A percentile compares a stretch with the other conserved stretches of the same genome.
These are phyloP conservation scores for Acrocephalus scirpaceus DNA, from an alignment of 2,797 vertebrate species.

Conservation along the genomic window DNA sequence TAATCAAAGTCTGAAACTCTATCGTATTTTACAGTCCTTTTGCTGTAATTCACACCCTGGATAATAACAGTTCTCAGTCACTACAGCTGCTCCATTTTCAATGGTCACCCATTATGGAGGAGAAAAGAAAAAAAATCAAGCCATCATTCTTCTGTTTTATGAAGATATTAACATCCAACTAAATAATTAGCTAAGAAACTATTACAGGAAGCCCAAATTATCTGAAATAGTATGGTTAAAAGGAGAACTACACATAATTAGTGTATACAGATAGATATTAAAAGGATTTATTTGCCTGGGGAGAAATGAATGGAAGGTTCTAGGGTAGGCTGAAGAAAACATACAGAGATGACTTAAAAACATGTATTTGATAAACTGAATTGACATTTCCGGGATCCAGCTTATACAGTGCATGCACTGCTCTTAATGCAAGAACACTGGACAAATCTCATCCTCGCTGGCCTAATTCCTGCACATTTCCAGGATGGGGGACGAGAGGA, in stretches of 20 bases:
- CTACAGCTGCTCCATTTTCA: neutral
- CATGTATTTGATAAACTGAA: neutral
- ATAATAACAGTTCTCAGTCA: neutral
- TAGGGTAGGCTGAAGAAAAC: neutral
- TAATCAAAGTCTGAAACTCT: neutral
- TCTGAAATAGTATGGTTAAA: neutral
- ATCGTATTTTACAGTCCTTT: neutral
- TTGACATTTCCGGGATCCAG: neutral
- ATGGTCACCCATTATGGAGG: neutral
- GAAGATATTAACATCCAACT: neutral
- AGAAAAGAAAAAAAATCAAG: neutral
- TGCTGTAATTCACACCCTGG: neutral
- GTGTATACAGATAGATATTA: neutral
- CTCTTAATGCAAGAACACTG: neutral
- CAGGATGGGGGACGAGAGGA: fast-evolving
- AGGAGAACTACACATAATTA: neutral
- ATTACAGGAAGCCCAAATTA: neutral
- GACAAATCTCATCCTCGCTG: neutral
- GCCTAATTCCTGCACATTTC: neutral
- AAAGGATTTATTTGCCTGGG: neutral
- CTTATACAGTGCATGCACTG: neutral
- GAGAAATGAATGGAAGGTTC: neutral
- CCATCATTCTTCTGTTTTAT: neutral
- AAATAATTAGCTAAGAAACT: neutral
- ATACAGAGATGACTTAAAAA: neutral